phyloP scores from a whole-genome alignment of 1,140 invertebrate species.

The Apis laboriosa region DNA sequence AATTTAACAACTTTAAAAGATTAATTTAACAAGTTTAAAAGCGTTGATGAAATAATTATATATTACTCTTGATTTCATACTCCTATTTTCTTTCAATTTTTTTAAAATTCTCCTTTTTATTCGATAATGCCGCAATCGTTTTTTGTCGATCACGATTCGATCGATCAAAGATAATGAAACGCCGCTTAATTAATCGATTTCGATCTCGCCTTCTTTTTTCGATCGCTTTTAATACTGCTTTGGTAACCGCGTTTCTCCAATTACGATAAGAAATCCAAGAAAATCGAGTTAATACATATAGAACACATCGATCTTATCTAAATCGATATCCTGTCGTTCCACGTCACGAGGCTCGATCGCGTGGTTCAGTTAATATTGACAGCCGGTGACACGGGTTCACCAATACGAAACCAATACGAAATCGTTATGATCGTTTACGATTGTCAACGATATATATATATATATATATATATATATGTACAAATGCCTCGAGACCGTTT shows the following conservation, averaged over 20 bases:
- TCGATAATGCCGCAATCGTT: constrained; percentile 6
- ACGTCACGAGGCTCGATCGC: constrained; percentile 29
- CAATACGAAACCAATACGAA: constrained; percentile 3
- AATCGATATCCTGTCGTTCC: constrained; percentile 3
- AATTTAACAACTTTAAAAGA: too few relatives aligned
- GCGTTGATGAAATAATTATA: not conserved
- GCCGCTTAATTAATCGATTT: constrained; percentile 30
- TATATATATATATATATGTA: too few relatives aligned
- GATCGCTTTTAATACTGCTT: constrained; percentile 26
- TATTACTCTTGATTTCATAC: not conserved
- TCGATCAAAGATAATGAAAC: not conserved
- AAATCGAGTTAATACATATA: constrained; percentile 13
- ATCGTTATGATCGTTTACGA: not conserved
- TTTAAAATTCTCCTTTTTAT: not conserved
- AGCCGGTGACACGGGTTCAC: constrained; percentile 40
- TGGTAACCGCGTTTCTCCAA: constrained; percentile 34
- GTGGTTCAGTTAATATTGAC: constrained; percentile 31
- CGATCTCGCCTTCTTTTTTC: constrained; percentile 5
- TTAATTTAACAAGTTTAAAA: not conserved
- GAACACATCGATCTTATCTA: constrained; percentile 13
- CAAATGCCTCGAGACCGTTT: constrained; percentile 9
- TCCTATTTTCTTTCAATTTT: not conserved
- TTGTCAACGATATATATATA: not conserved
- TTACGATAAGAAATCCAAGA: constrained; percentile 21
- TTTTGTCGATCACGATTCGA: not conserved